Base-by-base conservation (phyloP, 2,113 vertebrate species). In the Rhombomys opimus region DNA sequence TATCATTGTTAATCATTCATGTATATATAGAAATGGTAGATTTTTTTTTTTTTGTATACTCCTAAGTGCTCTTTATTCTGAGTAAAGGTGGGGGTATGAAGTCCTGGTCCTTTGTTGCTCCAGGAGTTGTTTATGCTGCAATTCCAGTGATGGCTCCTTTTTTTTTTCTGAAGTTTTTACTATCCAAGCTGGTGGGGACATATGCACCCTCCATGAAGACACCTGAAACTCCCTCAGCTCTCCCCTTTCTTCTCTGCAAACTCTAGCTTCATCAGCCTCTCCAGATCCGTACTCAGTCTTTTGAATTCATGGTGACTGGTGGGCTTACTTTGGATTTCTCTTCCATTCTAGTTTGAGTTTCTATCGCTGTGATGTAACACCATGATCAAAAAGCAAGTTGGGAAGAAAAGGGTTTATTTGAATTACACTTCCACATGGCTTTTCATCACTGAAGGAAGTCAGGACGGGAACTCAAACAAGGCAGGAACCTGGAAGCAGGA, bases 21-120 rank as follows among this genome's bases (percentile, higher is more conserved):
- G 41, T 81, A 50, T 76, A 54, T 25, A 59, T 6, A 92, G 41
- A 91, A 87, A 78, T 18, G 41, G n/a, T 12, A 81, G 65, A 88
- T 85, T 61, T 93, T 57, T 57, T 93, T 57, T 57, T 57, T 87
- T 84, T 41, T 41, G 61, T 88, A 72, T 63, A 76, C 67, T 75
- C 54, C 0, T 75, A 27, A 68, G 17, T 76, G 70, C 7, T 80
- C 17, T 87, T 86, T 50, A 90, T 87, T 63, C 59, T 82, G 67
- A 32, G 15, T 81, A 25, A 94, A 68, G 14, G 46, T 46, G 46
- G 46, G 61, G 14, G 72, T 87, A 75, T 75, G 30, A n/a, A 91
- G 50, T 93, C 4, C 82, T 59, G 25, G 54, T 76, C 18, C 27
- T 87, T 2, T 90, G 25, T n/a, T 90, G 22, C 46, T 80, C 41